Conservation (phyloP, 2,888 invertebrate genomes). For the Sacculina carcini region DNA sequence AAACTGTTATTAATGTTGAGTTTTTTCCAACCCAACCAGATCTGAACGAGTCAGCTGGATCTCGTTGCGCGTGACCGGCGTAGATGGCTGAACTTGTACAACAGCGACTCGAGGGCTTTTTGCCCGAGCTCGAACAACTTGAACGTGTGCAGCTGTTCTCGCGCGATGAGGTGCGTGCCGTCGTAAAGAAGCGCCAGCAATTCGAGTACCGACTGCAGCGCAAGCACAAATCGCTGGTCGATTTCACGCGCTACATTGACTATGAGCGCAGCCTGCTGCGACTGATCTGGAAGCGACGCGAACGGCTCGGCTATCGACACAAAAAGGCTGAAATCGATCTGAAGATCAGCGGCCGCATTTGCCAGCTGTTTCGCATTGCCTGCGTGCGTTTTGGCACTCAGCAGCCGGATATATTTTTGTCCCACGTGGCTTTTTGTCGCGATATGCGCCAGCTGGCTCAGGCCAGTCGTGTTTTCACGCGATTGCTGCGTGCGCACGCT, state of each 20-base stretch:
- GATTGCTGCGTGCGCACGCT: constrained; percentile 34
- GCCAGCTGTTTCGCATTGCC: constrained; percentile 18
- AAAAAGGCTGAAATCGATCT: constrained; percentile 8
- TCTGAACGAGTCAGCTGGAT: no score
- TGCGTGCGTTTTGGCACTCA: constrained; percentile 18
- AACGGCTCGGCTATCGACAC: constrained; percentile 8
- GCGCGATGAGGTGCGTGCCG: constrained; percentile 17
- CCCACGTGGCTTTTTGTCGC: constrained; percentile 21
- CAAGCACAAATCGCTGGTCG: constrained; percentile 19
- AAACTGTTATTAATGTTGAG: no score
- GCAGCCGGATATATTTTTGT: constrained; percentile 21
- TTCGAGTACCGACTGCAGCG: constrained; percentile 22
- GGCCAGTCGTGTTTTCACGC: constrained; percentile 18
- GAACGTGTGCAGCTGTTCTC: constrained; percentile 21
- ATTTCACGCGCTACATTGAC: constrained; percentile 19
- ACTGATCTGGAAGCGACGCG: constrained; percentile 19
- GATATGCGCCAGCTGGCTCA: constrained; percentile 13
- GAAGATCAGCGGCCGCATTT: constrained; percentile 19
- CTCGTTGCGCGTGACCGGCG: no score
- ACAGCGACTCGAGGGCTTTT: constrained; percentile 21
- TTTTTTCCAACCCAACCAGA: no score
- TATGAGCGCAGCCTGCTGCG: constrained; percentile 21
- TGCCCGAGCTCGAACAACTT: constrained; percentile 23
- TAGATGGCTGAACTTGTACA: constrained; percentile 26
- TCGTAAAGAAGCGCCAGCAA: constrained; percentile 19